phyloP scores from a whole-genome alignment of 2,797 vertebrate genomes.

The Lepus townsendii region DNA sequence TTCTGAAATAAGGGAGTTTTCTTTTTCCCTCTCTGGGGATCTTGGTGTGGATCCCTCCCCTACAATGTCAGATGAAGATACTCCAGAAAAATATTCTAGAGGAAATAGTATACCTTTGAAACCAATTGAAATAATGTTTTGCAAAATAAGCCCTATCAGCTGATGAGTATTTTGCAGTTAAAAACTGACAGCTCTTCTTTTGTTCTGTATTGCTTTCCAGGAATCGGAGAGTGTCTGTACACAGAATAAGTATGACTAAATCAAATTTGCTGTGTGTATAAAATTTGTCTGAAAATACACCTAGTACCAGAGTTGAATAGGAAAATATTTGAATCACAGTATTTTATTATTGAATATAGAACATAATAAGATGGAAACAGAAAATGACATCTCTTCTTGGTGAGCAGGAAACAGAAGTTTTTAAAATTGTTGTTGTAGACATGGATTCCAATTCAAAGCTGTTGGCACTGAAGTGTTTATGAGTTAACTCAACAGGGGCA shows the following conservation, averaged over 20 bases:
- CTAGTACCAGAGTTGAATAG: background rate
- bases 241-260: background rate
- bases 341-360: background rate
- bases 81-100: background rate
- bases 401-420: background rate
- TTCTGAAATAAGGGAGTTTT: background rate
- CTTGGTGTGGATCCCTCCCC: background rate
- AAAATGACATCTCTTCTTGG: background rate
- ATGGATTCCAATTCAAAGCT: background rate
- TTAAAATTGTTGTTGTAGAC: background rate
- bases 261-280: background rate
- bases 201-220: background rate
- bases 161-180: background rate
- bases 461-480: background rate
- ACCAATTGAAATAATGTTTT: background rate
- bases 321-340: constrained; percentile 4
- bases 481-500: too few relatives aligned
- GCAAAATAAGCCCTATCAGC: background rate
- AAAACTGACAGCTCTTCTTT: constrained; percentile 16
- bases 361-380: background rate
- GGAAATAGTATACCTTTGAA: background rate
- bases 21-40: background rate
- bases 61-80: too few relatives aligned
- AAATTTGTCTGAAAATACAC: background rate
- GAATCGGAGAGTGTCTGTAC: background rate